Percentiles rank a stretch among this genome's conserved stretches.
Evolutionary conservation across 2,888 invertebrate species (phyloP).

Genomic region (Mamestra brassicae): DNA sequence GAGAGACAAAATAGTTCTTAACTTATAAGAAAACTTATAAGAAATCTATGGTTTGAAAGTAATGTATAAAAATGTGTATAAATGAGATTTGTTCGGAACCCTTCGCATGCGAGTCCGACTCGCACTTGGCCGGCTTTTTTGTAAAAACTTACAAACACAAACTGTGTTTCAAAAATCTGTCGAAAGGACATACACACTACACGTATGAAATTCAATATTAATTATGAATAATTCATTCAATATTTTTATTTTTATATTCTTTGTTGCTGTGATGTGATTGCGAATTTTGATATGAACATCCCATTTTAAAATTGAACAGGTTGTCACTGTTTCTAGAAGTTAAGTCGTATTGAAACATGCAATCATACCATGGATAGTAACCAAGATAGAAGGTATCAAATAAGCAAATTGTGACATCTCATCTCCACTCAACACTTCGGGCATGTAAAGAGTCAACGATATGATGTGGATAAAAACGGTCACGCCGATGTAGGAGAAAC

Average conservation of each 20-base stretch:
- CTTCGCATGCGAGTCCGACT: too few species aligned
- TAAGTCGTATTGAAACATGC: neutral
- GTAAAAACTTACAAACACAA: neutral
- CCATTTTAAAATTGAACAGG: neutral
- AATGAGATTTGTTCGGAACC: too few species aligned
- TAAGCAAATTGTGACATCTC: slow-evolving; percentile 61
- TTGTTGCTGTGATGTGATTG: too few species aligned
- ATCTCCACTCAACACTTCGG: slow-evolving; percentile 31
- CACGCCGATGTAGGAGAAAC: slow-evolving; percentile 57
- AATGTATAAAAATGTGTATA: too few species aligned
- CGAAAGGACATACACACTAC: neutral
- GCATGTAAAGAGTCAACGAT: slow-evolving; percentile 47
- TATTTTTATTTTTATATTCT: too few species aligned
- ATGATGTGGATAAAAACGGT: slow-evolving; percentile 48
- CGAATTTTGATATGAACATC: neutral
- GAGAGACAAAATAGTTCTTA: too few species aligned
- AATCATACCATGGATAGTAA: slow-evolving; percentile 63
- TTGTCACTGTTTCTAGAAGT: neutral
- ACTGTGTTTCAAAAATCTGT: neutral
- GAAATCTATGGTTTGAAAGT: too few species aligned
- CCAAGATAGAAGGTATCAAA: slow-evolving; percentile 60
- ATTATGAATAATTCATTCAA: too few species aligned
- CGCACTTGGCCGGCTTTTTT: too few species aligned
- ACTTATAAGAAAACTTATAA: too few species aligned
- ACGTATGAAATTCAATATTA: neutral